phyloP scores from a whole-genome alignment of 2,113 vertebrate genomes.

The Neolamprologus kungweensis region DNA sequence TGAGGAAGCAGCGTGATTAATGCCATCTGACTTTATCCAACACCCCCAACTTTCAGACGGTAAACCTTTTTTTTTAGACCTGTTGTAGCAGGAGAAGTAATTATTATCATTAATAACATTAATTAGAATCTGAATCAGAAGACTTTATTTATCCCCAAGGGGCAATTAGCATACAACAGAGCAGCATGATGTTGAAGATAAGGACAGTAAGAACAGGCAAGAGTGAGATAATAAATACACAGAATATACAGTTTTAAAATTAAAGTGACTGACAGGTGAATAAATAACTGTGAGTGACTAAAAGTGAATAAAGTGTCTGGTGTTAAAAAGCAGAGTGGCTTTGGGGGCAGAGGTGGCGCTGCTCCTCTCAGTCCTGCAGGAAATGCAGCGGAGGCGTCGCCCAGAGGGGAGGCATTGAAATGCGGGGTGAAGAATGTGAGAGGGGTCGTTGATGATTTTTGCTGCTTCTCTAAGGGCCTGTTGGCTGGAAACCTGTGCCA shows the following conservation, averaged over 20 bases:
- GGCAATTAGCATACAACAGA: not conserved
- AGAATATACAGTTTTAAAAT: not conserved
- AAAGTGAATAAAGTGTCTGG: not conserved
- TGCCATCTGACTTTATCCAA: not conserved
- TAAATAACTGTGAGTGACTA: not conserved
- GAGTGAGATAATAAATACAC: not conserved
- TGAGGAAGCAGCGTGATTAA: not conserved
- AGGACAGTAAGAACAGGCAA: not conserved
- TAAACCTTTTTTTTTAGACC: not conserved
- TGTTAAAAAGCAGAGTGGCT: not conserved
- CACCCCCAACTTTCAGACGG: not conserved
- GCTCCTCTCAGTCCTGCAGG: not conserved
- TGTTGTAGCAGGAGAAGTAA: not conserved
- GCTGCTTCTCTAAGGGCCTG: not conserved
- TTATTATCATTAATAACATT: not conserved
- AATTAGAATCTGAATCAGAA: not conserved
- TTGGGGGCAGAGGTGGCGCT: rapidly evolving
- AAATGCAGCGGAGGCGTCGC: not conserved
- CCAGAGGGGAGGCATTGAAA: not conserved
- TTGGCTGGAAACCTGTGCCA: rapidly evolving
- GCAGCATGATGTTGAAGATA: not conserved
- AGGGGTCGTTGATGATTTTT: rapidly evolving
- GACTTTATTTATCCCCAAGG: not conserved
- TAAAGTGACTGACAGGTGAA: not conserved
- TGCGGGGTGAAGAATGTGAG: not conserved